These are phyloP conservation scores for Taphrorychus bicolor DNA, from an alignment of 2,888 invertebrate species.

Conservation along the genomic window DNA sequence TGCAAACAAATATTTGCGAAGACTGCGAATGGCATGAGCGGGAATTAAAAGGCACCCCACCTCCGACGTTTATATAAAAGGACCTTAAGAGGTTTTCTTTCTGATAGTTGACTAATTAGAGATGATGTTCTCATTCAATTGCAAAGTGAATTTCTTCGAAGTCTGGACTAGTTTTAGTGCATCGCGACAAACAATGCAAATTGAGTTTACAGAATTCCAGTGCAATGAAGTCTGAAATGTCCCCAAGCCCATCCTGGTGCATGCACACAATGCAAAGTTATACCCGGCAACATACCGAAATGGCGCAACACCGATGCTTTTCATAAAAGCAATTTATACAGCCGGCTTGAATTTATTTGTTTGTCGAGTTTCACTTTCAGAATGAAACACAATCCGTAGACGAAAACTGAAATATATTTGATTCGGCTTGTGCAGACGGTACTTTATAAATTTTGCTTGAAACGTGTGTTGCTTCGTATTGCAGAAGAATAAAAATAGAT, in stretches of 20 bases:
- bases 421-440: background rate
- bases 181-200: background rate
- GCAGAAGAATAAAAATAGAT: too few species aligned
- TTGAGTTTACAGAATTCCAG: background rate
- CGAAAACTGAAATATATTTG: conserved; percentile 2
- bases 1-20: background rate
- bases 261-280: background rate
- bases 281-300: background rate
- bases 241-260: background rate
- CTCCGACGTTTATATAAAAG: background rate
- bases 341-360: background rate
- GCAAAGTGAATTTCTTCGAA: too few species aligned
- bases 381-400: background rate
- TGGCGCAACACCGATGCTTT: background rate
- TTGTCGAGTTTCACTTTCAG: conserved; percentile 7
- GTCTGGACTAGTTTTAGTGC: too few species aligned
- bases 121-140: too few species aligned
- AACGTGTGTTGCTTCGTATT: background rate
- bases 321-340: conserved; percentile 1
- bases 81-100: too few species aligned
- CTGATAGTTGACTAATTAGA: too few species aligned
- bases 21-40: background rate
- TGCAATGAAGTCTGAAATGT: background rate
- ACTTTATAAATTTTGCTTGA: background rate
- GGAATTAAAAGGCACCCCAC: background rate